Conservation (phyloP, 2,888 invertebrate genomes). For the Dioctria linearis region DNA sequence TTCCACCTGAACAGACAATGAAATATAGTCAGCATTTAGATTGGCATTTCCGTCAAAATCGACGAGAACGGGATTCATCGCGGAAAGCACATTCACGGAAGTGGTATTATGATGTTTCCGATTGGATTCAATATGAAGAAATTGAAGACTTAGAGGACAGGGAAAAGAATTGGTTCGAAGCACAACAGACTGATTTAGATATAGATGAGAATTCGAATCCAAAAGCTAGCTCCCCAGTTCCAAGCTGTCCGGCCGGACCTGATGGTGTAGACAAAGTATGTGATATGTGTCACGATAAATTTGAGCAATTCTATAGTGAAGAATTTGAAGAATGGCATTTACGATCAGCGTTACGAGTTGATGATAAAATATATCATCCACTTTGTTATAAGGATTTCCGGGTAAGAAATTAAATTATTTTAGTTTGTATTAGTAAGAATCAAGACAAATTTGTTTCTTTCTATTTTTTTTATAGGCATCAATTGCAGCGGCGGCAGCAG, state of each 20-base stretch:
- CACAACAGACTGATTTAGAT: slow-evolving; percentile 75
- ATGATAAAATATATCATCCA: slow-evolving; percentile 88
- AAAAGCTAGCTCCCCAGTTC: slow-evolving; percentile 74
- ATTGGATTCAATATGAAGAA: slow-evolving; percentile 96
- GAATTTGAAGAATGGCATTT: slow-evolving; percentile 99
- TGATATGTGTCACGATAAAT: slow-evolving; percentile 92
- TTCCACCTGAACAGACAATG: slow-evolving; percentile 90
- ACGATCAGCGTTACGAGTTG: slow-evolving; percentile 83
- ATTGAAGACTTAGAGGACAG: slow-evolving; percentile 92
- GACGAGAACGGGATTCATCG: slow-evolving; percentile 88
- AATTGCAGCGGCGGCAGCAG: not conserved
- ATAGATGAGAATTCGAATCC: slow-evolving; percentile 74
- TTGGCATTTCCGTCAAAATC: slow-evolving; percentile 98
- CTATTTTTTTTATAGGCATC: slow-evolving; percentile 10
- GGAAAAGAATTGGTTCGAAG: slow-evolving; percentile 91
- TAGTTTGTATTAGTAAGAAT: slow-evolving; percentile 3
- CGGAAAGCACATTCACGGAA: slow-evolving; percentile 86
- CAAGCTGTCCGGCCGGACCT: slow-evolving; percentile 80
- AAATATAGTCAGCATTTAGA: slow-evolving; percentile 96
- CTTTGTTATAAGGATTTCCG: slow-evolving; percentile 90
- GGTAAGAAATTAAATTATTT: slow-evolving; percentile 69
- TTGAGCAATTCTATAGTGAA: slow-evolving; percentile 96
- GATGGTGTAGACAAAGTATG: slow-evolving; percentile 81
- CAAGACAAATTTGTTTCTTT: not conserved
- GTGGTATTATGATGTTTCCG: slow-evolving; percentile 92